Base-by-base conservation (phyloP, 2,888 invertebrate species). In the Eupithecia subumbrata region DNA sequence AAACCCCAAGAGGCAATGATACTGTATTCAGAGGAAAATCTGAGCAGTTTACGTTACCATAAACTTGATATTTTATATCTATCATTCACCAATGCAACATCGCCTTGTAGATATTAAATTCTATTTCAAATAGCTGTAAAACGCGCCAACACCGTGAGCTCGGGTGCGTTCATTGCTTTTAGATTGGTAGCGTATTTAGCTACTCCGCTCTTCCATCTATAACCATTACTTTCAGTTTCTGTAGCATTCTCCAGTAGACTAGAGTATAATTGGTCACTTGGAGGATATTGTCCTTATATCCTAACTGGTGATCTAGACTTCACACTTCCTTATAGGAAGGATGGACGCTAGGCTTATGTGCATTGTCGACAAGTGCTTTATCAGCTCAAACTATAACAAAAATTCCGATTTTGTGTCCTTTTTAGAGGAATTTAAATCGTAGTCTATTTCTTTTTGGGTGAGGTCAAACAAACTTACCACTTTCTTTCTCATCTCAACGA, bases 121-220 rank as follows among this genome's bases (percentile, higher is more conserved):
- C 11, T 67, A 37, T 40, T 40, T 37, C 40, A 37, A 67, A 34
- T 64, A 67, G 67, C 67, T 37, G 40, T 67, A 67, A 34, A 40
- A 67, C 40, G 22, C 8, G n/a, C 52, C 40, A 40, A n/a, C 40
- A 25, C n/a, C 9, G n/a, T 25, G 37, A 40, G 60, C 56, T 68
- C 22, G 52, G 48, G 67, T 72, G 66, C 52, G 68, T 68, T 56
- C 56, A 72, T 68, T 68, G 67, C 52, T 72, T 67, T 52, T 48
- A 34, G 37, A 67, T 72, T 72, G 70, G 70, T 60, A 70, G 30
- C 12, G 56, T 22, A 70, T 40, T 56, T 60, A 40, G 52, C 22
- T 11, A 70, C 22, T 60, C 25, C 14, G 12, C 18, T 43, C 45
- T n/a, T 18, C 40, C 40, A 43, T 43, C 37, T 60, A n/a, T n/a